Base-by-base conservation (phyloP, 2,113 vertebrate species). In the Ophiodon elongatus region DNA sequence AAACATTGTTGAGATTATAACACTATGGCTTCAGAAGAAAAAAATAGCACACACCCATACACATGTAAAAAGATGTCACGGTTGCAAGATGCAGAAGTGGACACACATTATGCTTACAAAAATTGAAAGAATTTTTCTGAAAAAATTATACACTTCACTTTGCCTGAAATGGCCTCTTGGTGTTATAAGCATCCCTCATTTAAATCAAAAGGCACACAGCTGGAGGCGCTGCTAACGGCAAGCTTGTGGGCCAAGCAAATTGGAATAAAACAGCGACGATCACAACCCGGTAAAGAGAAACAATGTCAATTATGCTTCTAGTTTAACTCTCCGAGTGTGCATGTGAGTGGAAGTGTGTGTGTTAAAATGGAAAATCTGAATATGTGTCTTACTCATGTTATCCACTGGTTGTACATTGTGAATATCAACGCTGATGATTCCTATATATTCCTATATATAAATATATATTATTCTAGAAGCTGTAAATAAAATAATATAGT, bases 191-290 rank as follows among this genome's bases (percentile, higher is more conserved):
- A 79, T 52, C 35, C n/a, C 29, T 68, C 41, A 54, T 76, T 90
- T 83, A 88, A 88, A 84, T 84, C 76, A 91, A 90, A 60, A 83
- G 70, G 64, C 66, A 79, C 73, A 80, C 70, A 85, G 89, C 92
- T 91, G 72, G 85, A 91, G 89, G 92, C 82, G 1, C 15, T 11
- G 91, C 88, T 85, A 19, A 69, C 7, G 52, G 91, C 88, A 76
- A 88, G 65, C 81, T 75, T 41, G 82, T 66, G 78, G 78, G 78
- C 47, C 71, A 62, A 47, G 63, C 47, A 84, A 88, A 93, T 85
- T 86, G 71, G 52, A 82, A 82, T 84, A 80, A 90, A 85, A 89
- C 81, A 27, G 78, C 60, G 39, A 29, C 71, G 52, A 79, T 86
- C 71, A 76, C 66, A 81, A 84, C 73, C 71, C 81, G 35, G 76